These are phyloP conservation scores for Lethenteron camtschaticum DNA, from an alignment of 2,113 vertebrate species.

Conservation along the genomic window DNA sequence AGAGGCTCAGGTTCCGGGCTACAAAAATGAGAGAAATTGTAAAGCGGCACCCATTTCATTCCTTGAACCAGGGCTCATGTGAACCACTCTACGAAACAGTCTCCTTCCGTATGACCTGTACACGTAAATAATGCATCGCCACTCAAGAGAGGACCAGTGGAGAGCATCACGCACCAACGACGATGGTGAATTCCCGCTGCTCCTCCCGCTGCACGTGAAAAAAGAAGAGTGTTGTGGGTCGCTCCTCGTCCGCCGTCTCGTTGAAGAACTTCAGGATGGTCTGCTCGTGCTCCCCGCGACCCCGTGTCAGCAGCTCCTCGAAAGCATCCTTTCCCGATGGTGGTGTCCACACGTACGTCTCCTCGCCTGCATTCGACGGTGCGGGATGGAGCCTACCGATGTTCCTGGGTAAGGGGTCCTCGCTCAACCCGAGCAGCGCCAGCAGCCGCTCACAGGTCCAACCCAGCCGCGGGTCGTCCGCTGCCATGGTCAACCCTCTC, in stretches of 20 bases:
- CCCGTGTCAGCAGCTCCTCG: constrained; percentile 39
- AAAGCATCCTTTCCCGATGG: constrained; percentile 17
- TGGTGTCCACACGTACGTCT: too few species aligned
- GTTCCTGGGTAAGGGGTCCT: constrained; percentile 12
- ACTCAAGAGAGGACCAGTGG: neutral
- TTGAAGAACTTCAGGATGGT: constrained; percentile 33
- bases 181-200: constrained; percentile 22
- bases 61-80: neutral
- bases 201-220: constrained; percentile 22
- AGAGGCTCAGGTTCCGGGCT: neutral
- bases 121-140: neutral
- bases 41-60: too few species aligned
- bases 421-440: constrained; percentile 19
- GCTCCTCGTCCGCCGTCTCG: constrained; percentile 16
- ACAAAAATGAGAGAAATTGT: too few species aligned
- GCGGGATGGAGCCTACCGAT: too few species aligned
- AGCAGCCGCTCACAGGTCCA: constrained; percentile 41
- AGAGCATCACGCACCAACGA: constrained; percentile 20
- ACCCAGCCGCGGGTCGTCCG: constrained; percentile 39
- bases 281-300: constrained; percentile 25
- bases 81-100: neutral
- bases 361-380: too few species aligned
- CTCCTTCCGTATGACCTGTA: neutral
- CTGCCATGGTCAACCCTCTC: constrained; percentile 15
- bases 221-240: constrained; percentile 28